These are phyloP conservation scores for Megastigmus dorsalis DNA, from an alignment of 2,888 invertebrate genomes.

Conservation along the genomic window DNA sequence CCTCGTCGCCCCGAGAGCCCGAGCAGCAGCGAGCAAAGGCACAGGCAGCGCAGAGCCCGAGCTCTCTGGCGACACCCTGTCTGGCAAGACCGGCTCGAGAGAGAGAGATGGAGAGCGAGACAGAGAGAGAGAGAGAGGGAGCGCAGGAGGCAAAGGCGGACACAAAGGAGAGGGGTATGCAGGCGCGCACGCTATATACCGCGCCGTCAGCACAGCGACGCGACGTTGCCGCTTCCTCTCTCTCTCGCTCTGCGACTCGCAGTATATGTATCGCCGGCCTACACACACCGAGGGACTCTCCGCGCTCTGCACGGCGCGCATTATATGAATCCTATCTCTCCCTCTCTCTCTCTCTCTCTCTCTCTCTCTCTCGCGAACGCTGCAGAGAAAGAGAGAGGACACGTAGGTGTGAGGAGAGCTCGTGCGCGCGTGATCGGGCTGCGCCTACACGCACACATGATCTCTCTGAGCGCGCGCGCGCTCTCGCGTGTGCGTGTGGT, in stretches of 20 bases:
- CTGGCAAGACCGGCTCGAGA: constrained; percentile 86
- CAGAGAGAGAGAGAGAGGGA: constrained; percentile 45
- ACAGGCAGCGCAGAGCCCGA: constrained; percentile 49
- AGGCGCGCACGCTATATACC: too few species aligned
- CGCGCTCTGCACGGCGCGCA: too few species aligned
- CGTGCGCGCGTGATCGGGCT: neutral
- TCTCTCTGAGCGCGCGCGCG: neutral
- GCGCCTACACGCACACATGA: too few species aligned
- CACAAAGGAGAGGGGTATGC: neutral
- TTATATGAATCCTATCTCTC: too few species aligned
- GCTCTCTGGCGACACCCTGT: constrained; percentile 95
- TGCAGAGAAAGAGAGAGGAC: too few species aligned
- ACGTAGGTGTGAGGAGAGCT: too few species aligned
- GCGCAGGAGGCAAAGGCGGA: neutral
- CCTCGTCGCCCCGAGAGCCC: neutral
- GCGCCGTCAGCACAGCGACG: constrained; percentile 45
- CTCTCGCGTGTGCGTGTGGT: neutral
- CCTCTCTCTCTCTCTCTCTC: too few species aligned
- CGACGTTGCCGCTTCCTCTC: constrained; percentile 67
- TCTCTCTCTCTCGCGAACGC: too few species aligned
- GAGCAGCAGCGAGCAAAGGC: neutral
- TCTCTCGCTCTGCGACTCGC: too few species aligned
- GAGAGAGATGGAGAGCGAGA: constrained; percentile 61
- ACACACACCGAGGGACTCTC: too few species aligned
- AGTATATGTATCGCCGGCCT: too few species aligned